Conservation (phyloP, 2,888 invertebrate genomes). For the Macaria liturata region DNA sequence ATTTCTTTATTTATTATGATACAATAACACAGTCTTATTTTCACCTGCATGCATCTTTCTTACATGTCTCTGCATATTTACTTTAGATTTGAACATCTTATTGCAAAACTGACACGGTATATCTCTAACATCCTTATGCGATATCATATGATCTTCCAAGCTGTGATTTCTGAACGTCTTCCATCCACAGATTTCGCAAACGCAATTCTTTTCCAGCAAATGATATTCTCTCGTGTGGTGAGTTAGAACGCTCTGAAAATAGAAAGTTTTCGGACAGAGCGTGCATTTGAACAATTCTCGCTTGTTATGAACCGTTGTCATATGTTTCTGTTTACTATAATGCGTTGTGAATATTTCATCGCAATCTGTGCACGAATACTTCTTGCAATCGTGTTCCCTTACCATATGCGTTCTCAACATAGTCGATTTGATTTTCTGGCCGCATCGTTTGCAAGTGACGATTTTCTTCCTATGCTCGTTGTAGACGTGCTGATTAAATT, state of each 20-base stretch:
- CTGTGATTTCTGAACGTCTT: conserved; percentile 39
- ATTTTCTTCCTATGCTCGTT: conserved; percentile 54
- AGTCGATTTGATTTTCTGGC: conserved; percentile 10
- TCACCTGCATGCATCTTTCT: too few species aligned
- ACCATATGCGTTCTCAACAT: conserved; percentile 27
- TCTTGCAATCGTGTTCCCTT: conserved; percentile 52
- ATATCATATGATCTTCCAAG: conserved; percentile 44
- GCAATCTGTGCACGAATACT: conserved; percentile 66
- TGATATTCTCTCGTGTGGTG: conserved; percentile 45
- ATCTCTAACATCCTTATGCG: conserved; percentile 24
- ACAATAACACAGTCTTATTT: too few species aligned
- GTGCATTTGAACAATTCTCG: conserved; percentile 24
- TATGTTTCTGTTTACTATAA: conserved; percentile 49
- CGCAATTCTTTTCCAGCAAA: conserved; percentile 46
- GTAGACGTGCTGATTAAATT: conserved; percentile 23
- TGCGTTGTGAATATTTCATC: conserved; percentile 52
- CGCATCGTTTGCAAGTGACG: conserved; percentile 25
- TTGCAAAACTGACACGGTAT: conserved; percentile 9
- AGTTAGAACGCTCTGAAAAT: conserved; percentile 16
- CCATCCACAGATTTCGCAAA: conserved; percentile 50
- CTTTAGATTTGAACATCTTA: conserved; percentile 28
- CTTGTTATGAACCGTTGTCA: conserved; percentile 50
- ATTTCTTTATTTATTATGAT: too few species aligned
- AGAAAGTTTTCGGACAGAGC: conserved; percentile 21
- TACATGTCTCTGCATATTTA: conserved; percentile 26